phyloP scores from a whole-genome alignment of 2,888 invertebrate species.

The Ischnus inquisitorius region DNA sequence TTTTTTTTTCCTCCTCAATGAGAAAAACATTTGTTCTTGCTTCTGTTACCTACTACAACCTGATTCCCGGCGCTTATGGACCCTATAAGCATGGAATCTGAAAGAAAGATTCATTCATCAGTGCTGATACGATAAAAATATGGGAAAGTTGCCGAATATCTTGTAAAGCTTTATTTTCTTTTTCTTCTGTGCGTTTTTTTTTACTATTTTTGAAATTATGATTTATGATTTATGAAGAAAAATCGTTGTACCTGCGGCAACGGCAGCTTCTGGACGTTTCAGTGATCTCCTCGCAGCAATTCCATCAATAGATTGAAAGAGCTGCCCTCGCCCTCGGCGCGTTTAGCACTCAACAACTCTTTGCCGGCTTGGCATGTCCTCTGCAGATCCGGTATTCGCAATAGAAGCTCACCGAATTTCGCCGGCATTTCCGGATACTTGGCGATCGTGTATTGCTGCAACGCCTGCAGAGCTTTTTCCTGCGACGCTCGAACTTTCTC shows the following conservation, averaged over 20 bases:
- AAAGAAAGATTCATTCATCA: constrained; percentile 63
- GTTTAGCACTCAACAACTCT: constrained; percentile 95
- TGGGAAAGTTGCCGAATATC: background rate
- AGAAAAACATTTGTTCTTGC: constrained; percentile 49
- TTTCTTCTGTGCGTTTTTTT: background rate
- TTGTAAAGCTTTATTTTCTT: background rate
- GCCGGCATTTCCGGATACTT: constrained; percentile 97
- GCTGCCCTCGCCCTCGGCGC: constrained; percentile 92
- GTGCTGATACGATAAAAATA: constrained; percentile 29
- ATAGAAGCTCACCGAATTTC: constrained; percentile 96
- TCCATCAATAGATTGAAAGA: constrained; percentile 98
- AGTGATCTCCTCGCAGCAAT: constrained; percentile 96
- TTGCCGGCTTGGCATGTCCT: constrained; percentile 98
- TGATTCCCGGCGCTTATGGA: constrained; percentile 82
- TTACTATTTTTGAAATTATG: background rate
- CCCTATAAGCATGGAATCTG: constrained; percentile 82
- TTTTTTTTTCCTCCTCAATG: constrained; percentile 69
- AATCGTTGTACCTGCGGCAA: constrained; percentile 63
- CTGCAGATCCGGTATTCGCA: constrained; percentile 97
- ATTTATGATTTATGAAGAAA: background rate
- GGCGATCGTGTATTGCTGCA: constrained; percentile 95
- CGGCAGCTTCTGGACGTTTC: constrained; percentile 79
- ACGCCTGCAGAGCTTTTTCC: constrained; percentile 96
- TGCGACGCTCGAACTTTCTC: constrained; percentile 97
- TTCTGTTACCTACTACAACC: constrained; percentile 76